Conservation (phyloP, 37 sponge, comb jelly and placozoan species). For the Geodia barretti region DNA sequence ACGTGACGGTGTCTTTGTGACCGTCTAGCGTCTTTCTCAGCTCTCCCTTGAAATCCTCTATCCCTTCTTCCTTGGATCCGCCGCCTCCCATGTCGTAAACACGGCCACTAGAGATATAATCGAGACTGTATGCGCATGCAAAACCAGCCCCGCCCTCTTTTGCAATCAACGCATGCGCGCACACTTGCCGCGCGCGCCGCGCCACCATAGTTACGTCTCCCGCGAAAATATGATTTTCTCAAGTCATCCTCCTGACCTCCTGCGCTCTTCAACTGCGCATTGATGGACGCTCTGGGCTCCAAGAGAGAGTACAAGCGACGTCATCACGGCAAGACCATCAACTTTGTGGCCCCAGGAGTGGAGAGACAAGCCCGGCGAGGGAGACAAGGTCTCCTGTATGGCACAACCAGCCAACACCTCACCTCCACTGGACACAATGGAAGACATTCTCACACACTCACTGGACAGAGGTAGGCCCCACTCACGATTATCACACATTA, state of each 20-base stretch:
- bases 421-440: background rate
- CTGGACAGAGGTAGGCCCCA: too few relatives aligned
- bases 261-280: too few relatives aligned
- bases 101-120: background rate
- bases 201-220: background rate
- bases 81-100: background rate
- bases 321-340: background rate
- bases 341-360: background rate
- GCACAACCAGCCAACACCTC: too few relatives aligned
- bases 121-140: too few relatives aligned
- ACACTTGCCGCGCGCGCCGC: background rate
- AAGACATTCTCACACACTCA: background rate
- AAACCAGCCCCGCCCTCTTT: constrained; percentile 46
- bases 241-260: too few relatives aligned
- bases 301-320: background rate
- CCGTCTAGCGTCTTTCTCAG: constrained; percentile 43
- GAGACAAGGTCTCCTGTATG: constrained; percentile 11
- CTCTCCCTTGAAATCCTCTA: constrained; percentile 40
- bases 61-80: background rate
- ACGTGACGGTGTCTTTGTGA: constrained; percentile 66
- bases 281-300: background rate
- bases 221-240: background rate
- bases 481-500: too few relatives aligned
- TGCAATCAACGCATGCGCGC: background rate
- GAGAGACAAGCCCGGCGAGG: background rate